A percentile compares a stretch with the other conserved stretches of the same genome.
Evolutionary conservation across 2,797 vertebrate species (phyloP).

Genomic region (Gouania willdenowi): DNA sequence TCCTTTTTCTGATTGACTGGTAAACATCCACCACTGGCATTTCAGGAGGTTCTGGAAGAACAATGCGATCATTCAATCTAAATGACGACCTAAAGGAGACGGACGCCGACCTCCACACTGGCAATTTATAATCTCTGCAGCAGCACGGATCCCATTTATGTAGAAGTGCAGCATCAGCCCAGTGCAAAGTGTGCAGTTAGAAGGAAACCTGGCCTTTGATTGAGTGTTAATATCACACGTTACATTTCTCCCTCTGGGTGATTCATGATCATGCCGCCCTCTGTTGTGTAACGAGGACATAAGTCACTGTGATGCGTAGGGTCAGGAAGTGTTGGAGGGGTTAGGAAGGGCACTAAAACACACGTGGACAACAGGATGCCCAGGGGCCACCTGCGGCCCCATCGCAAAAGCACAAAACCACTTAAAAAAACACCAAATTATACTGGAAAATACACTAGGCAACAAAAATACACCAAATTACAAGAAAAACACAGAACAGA

Average conservation of each 20-base stretch:
- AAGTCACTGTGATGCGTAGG: too few species aligned
- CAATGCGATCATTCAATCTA: slow-evolving; percentile 45
- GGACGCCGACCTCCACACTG: slow-evolving; percentile 30
- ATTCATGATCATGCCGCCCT: too few species aligned
- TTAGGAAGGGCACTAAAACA: too few species aligned
- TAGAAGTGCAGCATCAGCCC: slow-evolving; percentile 41
- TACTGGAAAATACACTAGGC: too few species aligned
- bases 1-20: not conserved
- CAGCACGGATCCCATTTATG: slow-evolving; percentile 12
- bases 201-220: slow-evolving; percentile 15
- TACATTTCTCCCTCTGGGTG: not conserved
- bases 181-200: slow-evolving; percentile 10
- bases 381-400: too few species aligned
- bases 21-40: slow-evolving; percentile 7
- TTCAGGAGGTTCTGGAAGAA: slow-evolving; percentile 15
- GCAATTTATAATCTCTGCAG: slow-evolving; percentile 22
- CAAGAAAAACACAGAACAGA: too few species aligned
- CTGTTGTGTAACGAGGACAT: too few species aligned
- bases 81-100: slow-evolving; percentile 9
- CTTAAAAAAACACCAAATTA: too few species aligned
- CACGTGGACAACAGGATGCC: too few species aligned
- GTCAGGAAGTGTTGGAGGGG: too few species aligned
- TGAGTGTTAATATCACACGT: not conserved
- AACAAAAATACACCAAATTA: too few species aligned
- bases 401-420: too few species aligned